Base-by-base conservation (phyloP, 2,113 vertebrate species). In the Pangasianodon hypophthalmus region DNA sequence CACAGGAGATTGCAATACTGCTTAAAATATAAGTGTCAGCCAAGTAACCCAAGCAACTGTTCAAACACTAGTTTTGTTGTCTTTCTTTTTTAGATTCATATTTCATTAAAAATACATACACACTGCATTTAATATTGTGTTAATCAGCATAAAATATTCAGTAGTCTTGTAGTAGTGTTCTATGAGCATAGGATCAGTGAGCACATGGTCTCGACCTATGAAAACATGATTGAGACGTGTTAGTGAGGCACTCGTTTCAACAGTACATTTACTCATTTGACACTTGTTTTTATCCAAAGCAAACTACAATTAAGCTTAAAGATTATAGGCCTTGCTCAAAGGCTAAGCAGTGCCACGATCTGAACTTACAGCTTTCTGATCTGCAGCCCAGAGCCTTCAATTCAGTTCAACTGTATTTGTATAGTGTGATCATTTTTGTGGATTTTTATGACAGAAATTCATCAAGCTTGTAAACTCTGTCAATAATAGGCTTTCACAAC, bases 141-240 rank as follows among this genome's bases (percentile, higher is more conserved):
- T 79, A 79, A 75, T 44, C 44, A 26, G 21, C 1, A 54, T 18
- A 82, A 56, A 6, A 19, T 37, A 10, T 37, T 54, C n/a, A 37
- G 50, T 4, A 52, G 46, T 82, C 29, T 56, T 83, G n/a, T n/a
- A n/a, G n/a, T 58, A 5, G 52, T 41, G n/a, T 8, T 21, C 3
- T 56, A 37, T 81, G 50, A 32, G n/a, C 19, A 81, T 21, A 80
- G 46, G 29, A 94, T 91, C 94, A 89, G 88, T 64, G 93, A 96
- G 92, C 94, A 95, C 95, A 96, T 96, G 95, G 94, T 80, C 80
- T 58, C 37, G 19, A 41, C 71, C 86, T 44, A 24, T 37, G 14
- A 13, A 18, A 80, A 52, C 8, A 4, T 64, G 77, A 37, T 52
- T n/a, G 44, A 81, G 44, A 62, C n/a, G 46, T 93, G 92, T 88